A percentile compares a stretch with the other conserved stretches of the same genome.
phyloP scores from a whole-genome alignment of 2,113 vertebrate genomes.

The Poeciliopsis turrubarensis region DNA sequence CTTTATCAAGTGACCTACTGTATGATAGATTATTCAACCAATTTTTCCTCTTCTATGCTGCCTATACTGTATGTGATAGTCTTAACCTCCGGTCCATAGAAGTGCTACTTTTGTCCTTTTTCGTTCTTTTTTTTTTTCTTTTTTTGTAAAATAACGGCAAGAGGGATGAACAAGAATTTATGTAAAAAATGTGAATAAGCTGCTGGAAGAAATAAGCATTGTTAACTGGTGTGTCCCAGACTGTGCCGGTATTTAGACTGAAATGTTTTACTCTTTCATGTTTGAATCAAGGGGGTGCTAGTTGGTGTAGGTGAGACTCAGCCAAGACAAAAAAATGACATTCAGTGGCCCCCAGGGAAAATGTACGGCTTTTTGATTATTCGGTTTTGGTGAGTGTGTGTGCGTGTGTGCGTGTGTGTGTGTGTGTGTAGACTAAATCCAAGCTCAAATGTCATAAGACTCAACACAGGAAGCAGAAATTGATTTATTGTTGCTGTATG shows the following conservation, averaged over 20 bases:
- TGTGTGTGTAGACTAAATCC: slow-evolving; percentile 40
- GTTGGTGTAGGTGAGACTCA: slow-evolving; percentile 39
- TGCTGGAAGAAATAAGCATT: slow-evolving; percentile 63
- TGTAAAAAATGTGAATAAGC: slow-evolving; percentile 77
- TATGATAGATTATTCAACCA: slow-evolving; percentile 69
- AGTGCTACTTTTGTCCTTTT: slow-evolving; percentile 65
- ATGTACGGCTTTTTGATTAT: slow-evolving; percentile 36
- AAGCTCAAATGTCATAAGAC: slow-evolving; percentile 55
- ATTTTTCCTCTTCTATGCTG: slow-evolving; percentile 75
- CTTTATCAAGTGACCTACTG: slow-evolving; percentile 78
- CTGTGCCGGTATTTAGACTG: slow-evolving; percentile 59
- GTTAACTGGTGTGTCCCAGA: slow-evolving; percentile 61
- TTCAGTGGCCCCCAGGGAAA: slow-evolving; percentile 21
- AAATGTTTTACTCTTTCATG: slow-evolving; percentile 50
- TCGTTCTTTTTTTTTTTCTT: slow-evolving; percentile 19
- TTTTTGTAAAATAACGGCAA: slow-evolving; percentile 45
- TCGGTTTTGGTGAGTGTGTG: slow-evolving; percentile 26
- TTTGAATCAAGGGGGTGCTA: slow-evolving; percentile 35
- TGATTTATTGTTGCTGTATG: slow-evolving; percentile 58
- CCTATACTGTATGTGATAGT: slow-evolving; percentile 76
- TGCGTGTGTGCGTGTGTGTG: slow-evolving; percentile 5
- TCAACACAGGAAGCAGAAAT: slow-evolving; percentile 37
- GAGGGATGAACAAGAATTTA: slow-evolving; percentile 70
- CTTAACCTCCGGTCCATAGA: slow-evolving; percentile 71
- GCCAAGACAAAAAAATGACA: slow-evolving; percentile 39